Percentiles rank a stretch among this genome's conserved stretches.
phyloP scores from a whole-genome alignment of 2,888 invertebrate genomes.

The Exocentrus adspersus region DNA sequence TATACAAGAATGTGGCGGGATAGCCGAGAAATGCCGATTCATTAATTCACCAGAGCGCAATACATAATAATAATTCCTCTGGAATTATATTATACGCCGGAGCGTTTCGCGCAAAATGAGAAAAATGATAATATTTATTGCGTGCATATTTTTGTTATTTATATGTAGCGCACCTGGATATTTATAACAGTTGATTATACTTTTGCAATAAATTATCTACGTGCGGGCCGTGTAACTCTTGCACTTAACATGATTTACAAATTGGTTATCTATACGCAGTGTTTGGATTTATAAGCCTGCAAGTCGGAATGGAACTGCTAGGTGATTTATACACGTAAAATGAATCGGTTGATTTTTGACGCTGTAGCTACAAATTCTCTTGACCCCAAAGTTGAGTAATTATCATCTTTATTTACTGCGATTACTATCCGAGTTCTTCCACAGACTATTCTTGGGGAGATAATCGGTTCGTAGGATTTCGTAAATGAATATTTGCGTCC shows the following conservation, averaged over 20 bases:
- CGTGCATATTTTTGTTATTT: conserved; percentile 16
- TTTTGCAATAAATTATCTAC: conserved; percentile 6
- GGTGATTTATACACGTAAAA: not conserved
- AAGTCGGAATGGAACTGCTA: not conserved
- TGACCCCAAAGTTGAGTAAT: too few relatives aligned
- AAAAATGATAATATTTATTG: conserved; percentile 15
- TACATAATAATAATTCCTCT: conserved; percentile 6
- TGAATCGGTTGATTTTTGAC: not conserved
- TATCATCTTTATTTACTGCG: not conserved
- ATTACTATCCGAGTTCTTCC: not conserved
- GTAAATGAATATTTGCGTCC: not conserved
- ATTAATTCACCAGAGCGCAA: conserved; percentile 4
- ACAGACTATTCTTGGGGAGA: not conserved
- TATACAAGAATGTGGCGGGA: conserved; percentile 2
- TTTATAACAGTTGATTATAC: conserved; percentile 9
- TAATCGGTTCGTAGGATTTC: conserved; percentile 1
- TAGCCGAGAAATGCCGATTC: not conserved
- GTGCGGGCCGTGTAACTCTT: not conserved
- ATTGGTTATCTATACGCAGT: too few relatives aligned
- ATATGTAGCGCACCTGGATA: conserved; percentile 15
- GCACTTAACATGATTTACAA: not conserved
- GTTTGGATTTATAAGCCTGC: too few relatives aligned
- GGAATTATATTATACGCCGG: not conserved
- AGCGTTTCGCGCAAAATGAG: not conserved
- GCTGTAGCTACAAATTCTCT: not conserved